Conservation (phyloP, 2,888 invertebrate genomes). For the Coecobrya sp. region DNA sequence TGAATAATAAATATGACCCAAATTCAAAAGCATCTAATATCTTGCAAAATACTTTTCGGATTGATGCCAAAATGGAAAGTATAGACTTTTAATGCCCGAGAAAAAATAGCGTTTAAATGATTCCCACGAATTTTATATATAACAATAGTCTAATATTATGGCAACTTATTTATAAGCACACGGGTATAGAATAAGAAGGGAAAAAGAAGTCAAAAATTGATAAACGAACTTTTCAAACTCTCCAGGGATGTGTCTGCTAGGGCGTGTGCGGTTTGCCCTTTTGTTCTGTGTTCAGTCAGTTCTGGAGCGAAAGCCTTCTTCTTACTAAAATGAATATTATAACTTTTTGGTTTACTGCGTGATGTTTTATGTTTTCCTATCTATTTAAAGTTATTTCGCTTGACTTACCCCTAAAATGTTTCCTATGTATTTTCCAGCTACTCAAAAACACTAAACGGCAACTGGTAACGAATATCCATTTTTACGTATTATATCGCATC, state of each 20-base stretch:
- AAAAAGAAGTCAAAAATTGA: slow-evolving; percentile 50
- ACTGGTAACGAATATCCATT: background rate
- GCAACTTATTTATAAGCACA: background rate
- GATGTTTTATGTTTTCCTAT: slow-evolving; percentile 34
- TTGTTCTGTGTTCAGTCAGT: slow-evolving; percentile 25
- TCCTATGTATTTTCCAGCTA: background rate
- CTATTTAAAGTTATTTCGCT: slow-evolving; percentile 58
- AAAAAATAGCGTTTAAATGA: too few species aligned
- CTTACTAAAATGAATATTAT: background rate
- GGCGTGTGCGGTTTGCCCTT: slow-evolving; percentile 55
- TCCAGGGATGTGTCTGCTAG: slow-evolving; percentile 62
- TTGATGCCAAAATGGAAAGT: too few species aligned
- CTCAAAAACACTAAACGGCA: slow-evolving; percentile 11
- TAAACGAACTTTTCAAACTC: slow-evolving; percentile 70
- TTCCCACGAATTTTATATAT: too few species aligned
- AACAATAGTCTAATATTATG: too few species aligned
- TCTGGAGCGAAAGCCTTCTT: background rate
- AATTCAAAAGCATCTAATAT: too few species aligned
- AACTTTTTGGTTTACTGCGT: slow-evolving; percentile 10
- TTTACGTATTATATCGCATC: slow-evolving; percentile 9
- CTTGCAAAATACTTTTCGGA: too few species aligned
- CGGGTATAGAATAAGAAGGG: background rate
- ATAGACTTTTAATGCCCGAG: too few species aligned
- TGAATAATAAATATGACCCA: too few species aligned
- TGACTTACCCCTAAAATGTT: slow-evolving; percentile 21